A percentile compares a stretch with the other conserved stretches of the same genome.
These are phyloP conservation scores for Hydrolagus colliei DNA, from an alignment of 2,797 vertebrate genomes.

Conservation along the genomic window DNA sequence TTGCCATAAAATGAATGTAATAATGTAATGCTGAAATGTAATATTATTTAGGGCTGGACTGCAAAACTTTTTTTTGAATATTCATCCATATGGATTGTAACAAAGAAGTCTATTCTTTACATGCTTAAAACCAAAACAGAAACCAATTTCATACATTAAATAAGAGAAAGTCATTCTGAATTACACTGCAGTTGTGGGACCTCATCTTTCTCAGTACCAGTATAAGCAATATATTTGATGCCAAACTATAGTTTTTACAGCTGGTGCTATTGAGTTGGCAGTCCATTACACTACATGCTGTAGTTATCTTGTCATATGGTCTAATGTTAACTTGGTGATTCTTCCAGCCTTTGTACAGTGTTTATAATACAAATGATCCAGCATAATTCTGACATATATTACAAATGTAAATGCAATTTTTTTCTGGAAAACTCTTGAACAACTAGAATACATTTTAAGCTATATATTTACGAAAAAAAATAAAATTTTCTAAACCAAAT, in stretches of 20 bases:
- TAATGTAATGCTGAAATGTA: neutral
- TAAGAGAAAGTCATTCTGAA: neutral
- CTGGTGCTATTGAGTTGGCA: slow-evolving; percentile 2
- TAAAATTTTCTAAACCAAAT: neutral
- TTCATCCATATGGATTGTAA: neutral
- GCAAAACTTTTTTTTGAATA: neutral
- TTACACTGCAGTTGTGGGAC: neutral
- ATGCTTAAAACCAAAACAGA: slow-evolving; percentile 2
- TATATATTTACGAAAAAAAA: slow-evolving; percentile 18
- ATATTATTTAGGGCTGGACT: neutral
- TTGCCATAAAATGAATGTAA: slow-evolving; percentile 11
- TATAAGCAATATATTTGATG: neutral
- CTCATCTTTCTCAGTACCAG: neutral
- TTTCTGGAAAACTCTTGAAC: slow-evolving; percentile 19
- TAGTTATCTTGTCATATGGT: neutral
- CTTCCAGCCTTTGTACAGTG: neutral
- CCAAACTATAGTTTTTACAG: slow-evolving; percentile 7
- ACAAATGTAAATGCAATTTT: slow-evolving; percentile 7
- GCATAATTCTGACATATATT: neutral
- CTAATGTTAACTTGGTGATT: neutral
- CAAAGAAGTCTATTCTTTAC: slow-evolving; percentile 2
- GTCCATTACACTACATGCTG: neutral
- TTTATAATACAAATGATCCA: neutral
- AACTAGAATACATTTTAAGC: slow-evolving; percentile 1
- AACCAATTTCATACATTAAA: neutral